phyloP scores from a whole-genome alignment of 2,888 invertebrate genomes.

The Callyntrura guangdongensis region DNA sequence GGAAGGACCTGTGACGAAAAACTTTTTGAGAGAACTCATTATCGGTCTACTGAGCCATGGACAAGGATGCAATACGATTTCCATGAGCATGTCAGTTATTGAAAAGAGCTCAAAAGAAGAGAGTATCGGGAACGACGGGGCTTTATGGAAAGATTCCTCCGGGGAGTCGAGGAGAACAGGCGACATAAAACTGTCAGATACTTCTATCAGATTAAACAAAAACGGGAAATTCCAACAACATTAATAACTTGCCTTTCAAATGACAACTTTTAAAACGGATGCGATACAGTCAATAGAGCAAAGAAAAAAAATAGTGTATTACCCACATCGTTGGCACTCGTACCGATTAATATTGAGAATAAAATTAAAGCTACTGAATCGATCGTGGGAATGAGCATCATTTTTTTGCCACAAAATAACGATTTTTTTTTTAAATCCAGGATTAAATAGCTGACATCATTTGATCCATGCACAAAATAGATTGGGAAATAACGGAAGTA shows the following conservation, averaged over 20 bases:
- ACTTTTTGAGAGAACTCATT: conserved; percentile 55
- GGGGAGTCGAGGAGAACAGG: too few species aligned
- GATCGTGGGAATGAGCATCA: neutral
- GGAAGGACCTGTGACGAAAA: neutral
- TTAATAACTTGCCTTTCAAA: too few species aligned
- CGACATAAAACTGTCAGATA: conserved; percentile 10
- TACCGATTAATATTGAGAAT: neutral
- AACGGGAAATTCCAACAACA: too few species aligned
- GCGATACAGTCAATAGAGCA: neutral
- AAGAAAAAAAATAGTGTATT: neutral
- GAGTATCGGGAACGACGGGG: neutral
- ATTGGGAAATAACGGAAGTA: neutral
- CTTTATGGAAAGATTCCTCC: neutral
- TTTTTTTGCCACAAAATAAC: neutral
- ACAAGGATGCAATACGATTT: conserved; percentile 49
- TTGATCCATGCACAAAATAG: too few species aligned
- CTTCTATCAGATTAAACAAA: neutral
- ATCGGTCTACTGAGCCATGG: conserved; percentile 34
- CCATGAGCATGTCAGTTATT: conserved; percentile 46
- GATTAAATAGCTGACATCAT: neutral
- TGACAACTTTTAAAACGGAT: too few species aligned
- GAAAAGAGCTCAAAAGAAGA: conserved; percentile 52
- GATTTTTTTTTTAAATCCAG: neutral
- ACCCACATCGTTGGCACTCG: neutral
- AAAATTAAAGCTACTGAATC: neutral